Evolutionary conservation across 2,888 invertebrate species (phyloP).

Genomic region (Pandemis heparana): DNA sequence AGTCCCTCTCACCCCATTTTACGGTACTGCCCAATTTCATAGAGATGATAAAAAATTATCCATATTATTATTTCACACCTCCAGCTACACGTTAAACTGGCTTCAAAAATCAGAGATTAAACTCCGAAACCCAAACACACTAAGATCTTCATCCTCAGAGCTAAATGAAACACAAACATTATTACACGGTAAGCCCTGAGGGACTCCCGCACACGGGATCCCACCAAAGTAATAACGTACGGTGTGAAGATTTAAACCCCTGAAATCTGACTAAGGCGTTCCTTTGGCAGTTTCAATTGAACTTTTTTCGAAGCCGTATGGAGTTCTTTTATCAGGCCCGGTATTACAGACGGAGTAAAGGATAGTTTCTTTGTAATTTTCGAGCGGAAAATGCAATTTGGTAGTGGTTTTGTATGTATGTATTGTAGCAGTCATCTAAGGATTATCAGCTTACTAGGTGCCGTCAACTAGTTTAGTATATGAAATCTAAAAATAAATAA

Average conservation of each 20-base stretch:
- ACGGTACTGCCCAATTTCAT: no score
- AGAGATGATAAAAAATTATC: not conserved
- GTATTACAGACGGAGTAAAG: constrained; percentile 15
- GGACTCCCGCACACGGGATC: constrained; percentile 57
- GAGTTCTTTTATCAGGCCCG: constrained; percentile 35
- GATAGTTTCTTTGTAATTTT: constrained; percentile 34
- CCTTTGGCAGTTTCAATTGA: constrained; percentile 48
- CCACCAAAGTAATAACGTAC: constrained; percentile 45
- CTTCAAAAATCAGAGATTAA: constrained; percentile 34
- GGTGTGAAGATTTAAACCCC: constrained; percentile 60
- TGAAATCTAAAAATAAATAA: not conserved
- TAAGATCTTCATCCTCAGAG: constrained; percentile 44
- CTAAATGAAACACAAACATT: constrained; percentile 71
- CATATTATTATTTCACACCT: not conserved
- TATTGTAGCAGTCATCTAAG: not conserved
- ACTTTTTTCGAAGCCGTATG: constrained; percentile 62
- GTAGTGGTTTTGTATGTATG: not conserved
- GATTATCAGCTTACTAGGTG: not conserved
- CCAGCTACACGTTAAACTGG: not conserved
- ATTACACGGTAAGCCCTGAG: constrained; percentile 66
- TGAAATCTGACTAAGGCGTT: constrained; percentile 61
- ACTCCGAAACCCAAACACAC: constrained; percentile 46
- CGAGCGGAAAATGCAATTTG: constrained; percentile 3
- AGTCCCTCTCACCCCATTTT: no score
- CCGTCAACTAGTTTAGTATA: not conserved